Evolutionary conservation across 2,888 invertebrate genomes (phyloP).

Genomic region (Sarcophaga variegata): DNA sequence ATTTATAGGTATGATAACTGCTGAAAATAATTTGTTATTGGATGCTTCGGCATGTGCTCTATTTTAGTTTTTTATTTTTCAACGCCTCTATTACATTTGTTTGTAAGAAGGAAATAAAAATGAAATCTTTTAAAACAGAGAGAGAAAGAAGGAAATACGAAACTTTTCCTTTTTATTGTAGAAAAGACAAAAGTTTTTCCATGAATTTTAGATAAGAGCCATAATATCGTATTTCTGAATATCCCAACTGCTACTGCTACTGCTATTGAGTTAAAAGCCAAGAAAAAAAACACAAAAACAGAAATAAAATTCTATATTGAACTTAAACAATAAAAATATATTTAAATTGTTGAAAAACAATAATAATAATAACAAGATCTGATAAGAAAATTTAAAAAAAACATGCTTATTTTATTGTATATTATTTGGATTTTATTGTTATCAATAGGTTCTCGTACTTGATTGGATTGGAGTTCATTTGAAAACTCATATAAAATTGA

Average conservation of each 20-base stretch:
- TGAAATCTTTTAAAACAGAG: background rate
- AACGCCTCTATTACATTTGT: background rate
- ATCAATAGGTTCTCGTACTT: background rate
- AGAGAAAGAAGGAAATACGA: background rate
- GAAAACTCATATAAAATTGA: background rate
- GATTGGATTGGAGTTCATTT: background rate
- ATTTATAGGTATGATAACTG: conserved; percentile 57
- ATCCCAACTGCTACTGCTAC: background rate
- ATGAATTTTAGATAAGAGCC: conserved; percentile 67
- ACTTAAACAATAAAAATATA: conserved; percentile 60
- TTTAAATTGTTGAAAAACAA: conserved; percentile 32
- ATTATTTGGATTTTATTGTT: too few relatives aligned
- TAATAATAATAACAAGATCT: conserved; percentile 6
- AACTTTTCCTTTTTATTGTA: conserved; percentile 35
- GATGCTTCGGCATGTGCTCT: conserved; percentile 25
- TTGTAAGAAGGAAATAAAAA: conserved; percentile 29
- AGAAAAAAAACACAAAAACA: background rate
- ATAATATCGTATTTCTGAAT: conserved; percentile 30
- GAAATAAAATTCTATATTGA: conserved; percentile 16
- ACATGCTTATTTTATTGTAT: too few relatives aligned
- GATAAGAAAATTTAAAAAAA: background rate
- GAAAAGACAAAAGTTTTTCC: conserved; percentile 67
- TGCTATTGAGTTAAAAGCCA: conserved; percentile 29
- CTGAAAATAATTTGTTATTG: conserved; percentile 62
- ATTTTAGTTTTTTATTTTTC: background rate